These are phyloP conservation scores for Chromis chromis DNA, from an alignment of 2,797 vertebrate genomes.

Conservation along the genomic window DNA sequence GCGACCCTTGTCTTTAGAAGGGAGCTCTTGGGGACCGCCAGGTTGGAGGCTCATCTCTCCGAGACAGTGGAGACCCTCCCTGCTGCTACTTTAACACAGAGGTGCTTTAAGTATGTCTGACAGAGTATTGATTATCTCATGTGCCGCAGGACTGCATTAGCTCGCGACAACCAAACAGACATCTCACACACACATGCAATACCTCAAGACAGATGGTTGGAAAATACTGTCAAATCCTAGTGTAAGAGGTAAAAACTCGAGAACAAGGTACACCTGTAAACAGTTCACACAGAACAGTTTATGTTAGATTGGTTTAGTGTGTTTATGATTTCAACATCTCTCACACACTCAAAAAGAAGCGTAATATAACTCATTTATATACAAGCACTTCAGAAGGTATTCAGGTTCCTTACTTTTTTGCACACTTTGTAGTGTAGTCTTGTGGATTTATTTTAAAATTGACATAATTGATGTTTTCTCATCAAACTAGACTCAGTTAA, in stretches of 20 bases:
- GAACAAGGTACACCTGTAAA: conserved; percentile 5
- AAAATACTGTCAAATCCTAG: conserved; percentile 50
- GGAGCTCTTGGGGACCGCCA: conserved; percentile 29
- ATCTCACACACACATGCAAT: conserved; percentile 38
- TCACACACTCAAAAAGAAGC: too few species aligned
- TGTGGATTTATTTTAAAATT: too few species aligned
- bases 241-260: neutral
- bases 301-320: too few species aligned
- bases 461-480: too few species aligned
- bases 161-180: conserved; percentile 48
- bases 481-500: too few species aligned
- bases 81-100: conserved; percentile 53
- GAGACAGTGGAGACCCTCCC: conserved; percentile 53
- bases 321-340: too few species aligned
- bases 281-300: too few species aligned
- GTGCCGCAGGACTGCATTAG: conserved; percentile 62
- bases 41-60: conserved; percentile 66
- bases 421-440: too few species aligned
- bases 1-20: conserved; percentile 71
- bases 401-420: too few species aligned
- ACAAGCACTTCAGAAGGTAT: too few species aligned
- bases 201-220: conserved; percentile 49
- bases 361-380: too few species aligned
- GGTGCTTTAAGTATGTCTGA: conserved; percentile 69
- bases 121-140: conserved; percentile 74